Evolutionary conservation across 2,797 vertebrate species (phyloP), one percentile per base, ranked within the genome.

Genomic region (Pseudocheirus occidentalis): DNA sequence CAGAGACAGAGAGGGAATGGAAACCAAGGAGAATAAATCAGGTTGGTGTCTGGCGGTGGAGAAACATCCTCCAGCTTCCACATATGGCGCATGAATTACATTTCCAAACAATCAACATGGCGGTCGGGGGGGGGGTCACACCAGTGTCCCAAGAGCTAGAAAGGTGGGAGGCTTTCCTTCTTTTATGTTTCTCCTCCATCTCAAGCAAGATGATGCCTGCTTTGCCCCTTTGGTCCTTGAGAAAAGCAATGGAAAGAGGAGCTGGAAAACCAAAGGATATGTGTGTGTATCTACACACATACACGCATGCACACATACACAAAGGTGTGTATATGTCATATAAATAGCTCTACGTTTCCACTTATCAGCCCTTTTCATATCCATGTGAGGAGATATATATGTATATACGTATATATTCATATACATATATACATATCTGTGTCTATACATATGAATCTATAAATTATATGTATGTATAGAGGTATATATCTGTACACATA

Each of bases 11-110:
- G 57, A 94, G 55, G 95, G 97, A 96, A 97, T 97, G 94, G 92
- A 96, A 81, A 93, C 56, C 93, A 97, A 97, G 98, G 97, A 92
- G 93, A 97, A 96, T 94, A 97, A 97, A 96, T 96, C 96, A 92
- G 28, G 97, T 53, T 57, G 55, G 52, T 95, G 96, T 91, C 95
- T 98, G 95, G 55, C 92, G 94, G 24, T 90, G 96, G 97, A 96
- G 95, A 97, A 95, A 58, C 93, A 98, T 92, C 90, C 90, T 96
- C 97, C 55, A 90, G 6, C 94, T 98, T 97, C 96, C 94, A 96
- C 97, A 97, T 97, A 94, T 96, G 95, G 93, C 97, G 95, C 66
- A 59, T 97, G 95, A 96, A 98, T 98, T 98, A 96, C 58, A 97
- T 98, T 98, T 98, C 96, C 81, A 95, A 96, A 94, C 96, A 95